Evolutionary conservation across 2,113 vertebrate species (phyloP).

Genomic region (Dendrocopos noguchii): DNA sequence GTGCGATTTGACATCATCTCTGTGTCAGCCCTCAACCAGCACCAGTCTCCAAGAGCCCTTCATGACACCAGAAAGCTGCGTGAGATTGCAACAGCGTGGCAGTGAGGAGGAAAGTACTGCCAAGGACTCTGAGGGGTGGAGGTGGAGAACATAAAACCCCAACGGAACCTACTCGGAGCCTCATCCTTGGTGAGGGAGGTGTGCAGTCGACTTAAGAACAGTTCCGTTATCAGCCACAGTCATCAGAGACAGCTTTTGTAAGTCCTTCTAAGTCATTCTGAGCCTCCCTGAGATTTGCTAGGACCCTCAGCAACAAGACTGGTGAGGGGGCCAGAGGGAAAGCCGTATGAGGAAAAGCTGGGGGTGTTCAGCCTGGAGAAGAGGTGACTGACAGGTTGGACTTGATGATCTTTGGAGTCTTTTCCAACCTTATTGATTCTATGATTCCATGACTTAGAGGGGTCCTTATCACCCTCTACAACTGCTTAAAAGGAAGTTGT

Average conservation of each 20-base stretch:
- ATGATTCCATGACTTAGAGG: too few species aligned
- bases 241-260: background rate
- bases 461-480: too few species aligned
- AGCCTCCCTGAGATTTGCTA: background rate
- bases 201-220: background rate
- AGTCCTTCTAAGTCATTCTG: background rate
- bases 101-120: background rate
- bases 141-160: background rate
- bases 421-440: too few species aligned
- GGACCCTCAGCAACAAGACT: too few species aligned
- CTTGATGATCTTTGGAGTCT: too few species aligned
- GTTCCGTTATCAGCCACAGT: background rate
- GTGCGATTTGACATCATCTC: background rate
- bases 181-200: background rate
- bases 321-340: too few species aligned
- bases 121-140: background rate
- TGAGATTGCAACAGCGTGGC: rapidly evolving
- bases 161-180: background rate
- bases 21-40: background rate
- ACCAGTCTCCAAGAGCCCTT: background rate
- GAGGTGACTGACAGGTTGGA: too few species aligned
- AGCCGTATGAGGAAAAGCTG: too few species aligned
- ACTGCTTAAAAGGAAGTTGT: too few species aligned
- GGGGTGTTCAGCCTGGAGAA: too few species aligned
- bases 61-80: background rate